Evolutionary conservation across 1,140 invertebrate genomes (phyloP), one percentile per base, ranked within the genome.

Genomic region (Bombus sibiricus): DNA sequence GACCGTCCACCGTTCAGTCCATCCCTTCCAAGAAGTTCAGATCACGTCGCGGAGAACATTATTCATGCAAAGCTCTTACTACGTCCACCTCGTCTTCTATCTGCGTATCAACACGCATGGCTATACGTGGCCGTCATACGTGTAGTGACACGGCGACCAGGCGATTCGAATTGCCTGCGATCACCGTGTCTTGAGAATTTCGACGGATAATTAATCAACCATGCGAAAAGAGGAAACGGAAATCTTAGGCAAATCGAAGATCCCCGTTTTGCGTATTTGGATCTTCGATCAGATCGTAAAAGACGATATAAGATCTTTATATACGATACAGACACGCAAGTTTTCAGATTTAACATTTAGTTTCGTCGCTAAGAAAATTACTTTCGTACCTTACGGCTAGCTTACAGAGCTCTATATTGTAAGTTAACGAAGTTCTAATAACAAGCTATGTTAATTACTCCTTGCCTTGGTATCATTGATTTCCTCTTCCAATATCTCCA

Each of bases 21-120:
- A 83, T 87, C 87, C 86, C 92, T 93, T 93, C 93, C 90, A 83
- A 92, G 92, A 93, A 93, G 90, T 87, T 92, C 89, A 86, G 87
- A 91, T 91, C 88, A 84, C 85, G 80, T 89, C 87, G 88, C 83
- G 81, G 79, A 71, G 86, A 64, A 89, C 92, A 93, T 93, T 93
- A 93, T 93, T 93, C 92, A 93, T 93, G 93, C 91, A 88, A 91
- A 86, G 88, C 83, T 82, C 86, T 87, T 88, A 75, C 79, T 86
- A 84, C 85, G 81, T 89, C 80, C 88, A 83, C 83, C 75, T 80
- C 83, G 80, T 72, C 87, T 89, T 85, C 85, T 86, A 88, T 83
- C 81, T 83, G 69, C 57, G 85, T 79, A 86, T 86, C 85, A 82
- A 78, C 85, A 86, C 85, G 85, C 85, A 78, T 77, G 81, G 53